Evolutionary conservation across 64 coral and sea anemone species (phyloP).

Genomic region (Acropora tenuis): DNA sequence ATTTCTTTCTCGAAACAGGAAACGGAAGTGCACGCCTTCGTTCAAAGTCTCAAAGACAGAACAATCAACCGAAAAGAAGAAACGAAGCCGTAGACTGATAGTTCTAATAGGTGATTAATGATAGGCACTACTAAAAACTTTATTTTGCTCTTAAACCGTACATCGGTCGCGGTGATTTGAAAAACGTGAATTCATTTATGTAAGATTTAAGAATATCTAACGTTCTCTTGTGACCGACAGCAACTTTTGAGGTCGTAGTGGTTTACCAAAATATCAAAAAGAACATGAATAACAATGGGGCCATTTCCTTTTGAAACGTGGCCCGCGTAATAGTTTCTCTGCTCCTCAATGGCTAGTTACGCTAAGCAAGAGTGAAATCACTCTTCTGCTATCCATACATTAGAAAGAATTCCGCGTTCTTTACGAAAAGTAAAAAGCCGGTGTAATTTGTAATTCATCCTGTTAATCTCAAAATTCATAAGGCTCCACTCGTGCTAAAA

Average conservation of each 20-base stretch:
- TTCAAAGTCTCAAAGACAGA: too few species aligned
- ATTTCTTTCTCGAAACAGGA: slow-evolving; percentile 10
- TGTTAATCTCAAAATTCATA: not conserved
- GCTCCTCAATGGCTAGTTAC: too few species aligned
- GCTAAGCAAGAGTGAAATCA: too few species aligned
- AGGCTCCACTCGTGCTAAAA: not conserved
- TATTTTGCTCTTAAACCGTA: too few species aligned
- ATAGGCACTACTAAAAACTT: too few species aligned
- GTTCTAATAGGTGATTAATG: too few species aligned
- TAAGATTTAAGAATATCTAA: not conserved
- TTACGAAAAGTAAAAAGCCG: not conserved
- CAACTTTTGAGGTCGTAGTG: not conserved
- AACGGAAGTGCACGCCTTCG: not conserved
- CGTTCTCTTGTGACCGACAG: not conserved
- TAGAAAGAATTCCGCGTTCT: not conserved
- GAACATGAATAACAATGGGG: too few species aligned
- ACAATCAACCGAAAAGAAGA: too few species aligned
- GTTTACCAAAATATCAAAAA: too few species aligned
- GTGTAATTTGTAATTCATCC: not conserved
- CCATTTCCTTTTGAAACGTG: too few species aligned
- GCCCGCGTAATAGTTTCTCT: too few species aligned
- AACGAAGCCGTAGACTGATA: not conserved
- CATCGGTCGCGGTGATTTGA: not conserved
- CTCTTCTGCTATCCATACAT: too few species aligned
- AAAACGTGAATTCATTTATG: not conserved